These are phyloP conservation scores for Strigamia maritima DNA, from an alignment of 2,888 invertebrate species.

Conservation along the genomic window DNA sequence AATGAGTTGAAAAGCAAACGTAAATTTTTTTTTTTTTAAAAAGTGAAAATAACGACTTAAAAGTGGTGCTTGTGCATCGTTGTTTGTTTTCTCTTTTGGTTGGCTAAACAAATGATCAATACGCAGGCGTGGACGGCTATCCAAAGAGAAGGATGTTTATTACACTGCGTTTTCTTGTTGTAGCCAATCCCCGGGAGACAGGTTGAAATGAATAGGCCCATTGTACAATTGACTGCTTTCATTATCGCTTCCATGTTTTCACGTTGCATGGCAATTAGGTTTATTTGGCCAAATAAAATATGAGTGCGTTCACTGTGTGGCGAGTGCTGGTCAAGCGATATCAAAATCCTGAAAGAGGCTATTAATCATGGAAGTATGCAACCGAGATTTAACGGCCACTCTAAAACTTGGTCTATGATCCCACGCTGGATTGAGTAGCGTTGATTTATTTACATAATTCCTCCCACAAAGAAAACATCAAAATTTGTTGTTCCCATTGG, in stretches of 20 bases:
- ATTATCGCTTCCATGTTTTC: slow-evolving; percentile 21
- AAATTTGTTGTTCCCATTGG: background rate
- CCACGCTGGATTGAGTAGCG: background rate
- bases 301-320: background rate
- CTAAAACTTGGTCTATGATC: background rate
- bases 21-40: too few relatives aligned
- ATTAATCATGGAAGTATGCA: background rate
- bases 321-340: slow-evolving; percentile 29
- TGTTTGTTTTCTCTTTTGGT: background rate
- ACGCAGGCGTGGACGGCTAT: background rate
- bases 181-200: slow-evolving; percentile 8
- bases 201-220: slow-evolving; percentile 19
- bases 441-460: background rate
- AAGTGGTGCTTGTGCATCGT: background rate
- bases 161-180: slow-evolving; percentile 13
- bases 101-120: background rate
- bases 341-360: background rate
- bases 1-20: background rate
- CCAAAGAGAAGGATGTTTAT: slow-evolving; percentile 25
- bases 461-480: background rate
- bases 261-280: slow-evolving; percentile 25
- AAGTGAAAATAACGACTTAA: background rate
- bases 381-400: slow-evolving; percentile 4
- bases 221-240: slow-evolving; percentile 21
- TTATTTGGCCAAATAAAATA: slow-evolving; percentile 26